These are phyloP conservation scores for Ophioderma brevispina DNA, from an alignment of 35 echinoderm and acorn worm species.

Conservation along the genomic window DNA sequence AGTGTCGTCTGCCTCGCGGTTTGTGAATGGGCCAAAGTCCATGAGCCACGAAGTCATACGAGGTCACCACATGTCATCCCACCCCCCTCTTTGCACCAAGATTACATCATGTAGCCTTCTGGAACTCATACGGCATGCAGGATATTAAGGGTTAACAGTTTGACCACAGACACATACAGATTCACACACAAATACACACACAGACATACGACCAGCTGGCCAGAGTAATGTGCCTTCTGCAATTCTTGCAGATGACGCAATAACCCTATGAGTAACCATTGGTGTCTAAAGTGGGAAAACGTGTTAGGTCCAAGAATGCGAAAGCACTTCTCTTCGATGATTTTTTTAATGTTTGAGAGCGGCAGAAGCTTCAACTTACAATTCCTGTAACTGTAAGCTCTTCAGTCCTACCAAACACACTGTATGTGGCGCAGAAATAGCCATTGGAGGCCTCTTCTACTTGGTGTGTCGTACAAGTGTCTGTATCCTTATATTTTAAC, in stretches of 20 bases:
- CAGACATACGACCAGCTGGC: too few relatives aligned
- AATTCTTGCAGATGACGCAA: too few relatives aligned
- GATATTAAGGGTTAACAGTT: too few relatives aligned
- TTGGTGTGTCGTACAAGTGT: constrained; percentile 35
- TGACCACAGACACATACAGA: too few relatives aligned
- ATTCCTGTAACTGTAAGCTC: constrained; percentile 7
- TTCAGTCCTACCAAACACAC: constrained; percentile 35
- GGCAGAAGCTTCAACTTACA: too few relatives aligned
- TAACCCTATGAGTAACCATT: too few relatives aligned
- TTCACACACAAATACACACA: too few relatives aligned
- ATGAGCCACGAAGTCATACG: neutral
- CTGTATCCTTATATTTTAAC: neutral
- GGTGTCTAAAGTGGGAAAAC: too few relatives aligned
- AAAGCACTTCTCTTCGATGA: neutral
- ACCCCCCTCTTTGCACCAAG: neutral
- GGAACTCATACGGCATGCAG: too few relatives aligned
- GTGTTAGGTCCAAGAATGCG: too few relatives aligned
- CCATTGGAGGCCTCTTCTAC: constrained; percentile 41
- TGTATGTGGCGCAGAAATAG: constrained; percentile 52
- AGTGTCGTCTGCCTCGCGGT: too few relatives aligned
- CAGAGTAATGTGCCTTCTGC: too few relatives aligned
- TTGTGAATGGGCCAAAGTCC: neutral
- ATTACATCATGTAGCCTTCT: neutral
- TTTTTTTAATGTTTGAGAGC: neutral
- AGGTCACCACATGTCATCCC: neutral